A percentile compares a stretch with the other conserved stretches of the same genome.
Evolutionary conservation across 2,113 vertebrate genomes (phyloP).

Genomic region (Antigone vipio): DNA sequence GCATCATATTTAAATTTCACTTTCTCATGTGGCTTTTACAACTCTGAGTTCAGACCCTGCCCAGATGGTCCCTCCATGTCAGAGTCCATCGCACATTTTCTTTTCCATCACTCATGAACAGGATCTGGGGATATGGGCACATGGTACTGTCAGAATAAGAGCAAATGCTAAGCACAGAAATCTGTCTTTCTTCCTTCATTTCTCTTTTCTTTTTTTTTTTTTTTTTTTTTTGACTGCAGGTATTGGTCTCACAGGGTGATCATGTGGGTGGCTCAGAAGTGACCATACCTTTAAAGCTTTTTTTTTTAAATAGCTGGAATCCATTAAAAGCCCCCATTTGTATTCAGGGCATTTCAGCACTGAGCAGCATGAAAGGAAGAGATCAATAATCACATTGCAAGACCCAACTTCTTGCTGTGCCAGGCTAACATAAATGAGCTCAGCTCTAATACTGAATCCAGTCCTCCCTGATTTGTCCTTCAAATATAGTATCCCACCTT

Average conservation of each 20-base stretch:
- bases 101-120: background rate
- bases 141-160: background rate
- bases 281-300: background rate
- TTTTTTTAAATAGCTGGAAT: background rate
- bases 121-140: background rate
- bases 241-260: background rate
- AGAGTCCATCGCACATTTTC: background rate
- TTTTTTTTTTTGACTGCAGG: background rate
- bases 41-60: background rate
- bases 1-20: background rate
- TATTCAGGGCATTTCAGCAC: constrained; percentile 17
- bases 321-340: background rate
- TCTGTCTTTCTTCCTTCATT: background rate
- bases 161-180: background rate
- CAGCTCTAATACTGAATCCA: background rate
- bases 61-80: background rate
- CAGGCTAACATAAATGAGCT: background rate
- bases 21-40: background rate
- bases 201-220: background rate
- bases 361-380: constrained; percentile 4
- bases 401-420: background rate
- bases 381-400: constrained; percentile 46
- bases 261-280: background rate
- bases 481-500: background rate
- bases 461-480: background rate